phyloP scores from a whole-genome alignment of 2,888 invertebrate species.

The Sinodicranocentrus sp. region DNA sequence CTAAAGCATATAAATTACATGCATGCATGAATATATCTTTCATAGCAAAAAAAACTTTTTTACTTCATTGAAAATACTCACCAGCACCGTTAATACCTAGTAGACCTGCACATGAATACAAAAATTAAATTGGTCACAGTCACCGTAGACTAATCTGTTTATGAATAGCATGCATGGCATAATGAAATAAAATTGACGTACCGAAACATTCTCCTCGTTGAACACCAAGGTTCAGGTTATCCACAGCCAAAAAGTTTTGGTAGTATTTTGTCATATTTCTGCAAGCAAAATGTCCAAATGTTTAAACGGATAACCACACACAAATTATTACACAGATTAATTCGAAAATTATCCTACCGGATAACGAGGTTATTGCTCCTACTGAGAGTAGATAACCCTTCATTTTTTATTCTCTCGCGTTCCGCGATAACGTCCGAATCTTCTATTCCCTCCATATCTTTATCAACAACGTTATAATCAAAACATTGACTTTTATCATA shows the following conservation, averaged over 20 bases:
- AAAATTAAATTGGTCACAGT: not conserved
- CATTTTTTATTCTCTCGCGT: slow-evolving; percentile 71
- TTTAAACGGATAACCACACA: too few species aligned
- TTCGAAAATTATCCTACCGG: slow-evolving; percentile 74
- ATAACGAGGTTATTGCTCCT: slow-evolving; percentile 49
- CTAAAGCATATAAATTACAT: slow-evolving; percentile 77
- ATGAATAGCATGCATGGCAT: too few species aligned
- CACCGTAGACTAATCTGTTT: too few species aligned
- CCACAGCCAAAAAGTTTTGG: slow-evolving; percentile 87
- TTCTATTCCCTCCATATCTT: slow-evolving; percentile 46
- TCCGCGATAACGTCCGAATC: slow-evolving; percentile 76
- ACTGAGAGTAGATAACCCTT: slow-evolving; percentile 71
- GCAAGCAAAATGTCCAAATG: slow-evolving; percentile 65
- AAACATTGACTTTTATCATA: not conserved
- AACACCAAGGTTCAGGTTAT: slow-evolving; percentile 86
- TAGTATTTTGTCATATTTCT: slow-evolving; percentile 86
- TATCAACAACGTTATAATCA: not conserved
- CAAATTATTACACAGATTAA: too few species aligned
- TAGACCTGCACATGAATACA: slow-evolving; percentile 79
- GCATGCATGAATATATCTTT: not conserved
- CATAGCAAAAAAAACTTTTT: not conserved
- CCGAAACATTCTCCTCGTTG: slow-evolving; percentile 88
- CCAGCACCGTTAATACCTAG: slow-evolving; percentile 88
- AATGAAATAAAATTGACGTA: too few species aligned
- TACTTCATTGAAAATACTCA: not conserved